Evolutionary conservation across 1,140 invertebrate species (phyloP).

Genomic region (Calliphora vicina): DNA sequence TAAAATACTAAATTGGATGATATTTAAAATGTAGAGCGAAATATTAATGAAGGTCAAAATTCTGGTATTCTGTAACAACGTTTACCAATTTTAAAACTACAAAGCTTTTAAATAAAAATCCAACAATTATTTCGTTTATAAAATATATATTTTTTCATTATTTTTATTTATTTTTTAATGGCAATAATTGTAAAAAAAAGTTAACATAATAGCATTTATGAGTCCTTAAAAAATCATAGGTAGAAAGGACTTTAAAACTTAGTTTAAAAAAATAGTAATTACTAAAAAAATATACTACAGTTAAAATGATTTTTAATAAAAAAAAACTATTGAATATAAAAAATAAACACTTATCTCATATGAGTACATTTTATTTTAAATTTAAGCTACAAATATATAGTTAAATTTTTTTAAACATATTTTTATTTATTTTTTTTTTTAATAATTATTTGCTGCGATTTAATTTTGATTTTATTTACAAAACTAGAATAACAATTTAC

Average conservation of each 20-base stretch:
- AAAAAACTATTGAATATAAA: neutral
- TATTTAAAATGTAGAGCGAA: no score
- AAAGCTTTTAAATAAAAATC: no score
- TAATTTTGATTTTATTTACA: neutral
- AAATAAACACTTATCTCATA: neutral
- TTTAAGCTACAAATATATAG: neutral
- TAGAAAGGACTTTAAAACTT: neutral
- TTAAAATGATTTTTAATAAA: neutral
- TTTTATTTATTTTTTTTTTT: neutral
- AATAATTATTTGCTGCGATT: neutral
- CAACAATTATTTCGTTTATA: neutral
- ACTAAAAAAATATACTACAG: neutral
- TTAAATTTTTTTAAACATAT: neutral
- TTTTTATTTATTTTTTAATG: neutral
- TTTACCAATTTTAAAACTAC: no score
- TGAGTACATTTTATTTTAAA: neutral
- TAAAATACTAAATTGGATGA: no score
- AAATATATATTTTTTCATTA: neutral
- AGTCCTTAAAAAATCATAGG: conserved; percentile 9
- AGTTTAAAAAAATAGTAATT: neutral
- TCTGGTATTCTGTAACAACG: no score
- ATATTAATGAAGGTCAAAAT: no score
- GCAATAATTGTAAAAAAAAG: neutral
- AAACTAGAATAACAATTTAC: neutral
- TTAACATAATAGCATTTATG: conserved; percentile 5